phyloP scores from a whole-genome alignment of 2,888 invertebrate genomes.

The Microctonus aethiopoides region DNA sequence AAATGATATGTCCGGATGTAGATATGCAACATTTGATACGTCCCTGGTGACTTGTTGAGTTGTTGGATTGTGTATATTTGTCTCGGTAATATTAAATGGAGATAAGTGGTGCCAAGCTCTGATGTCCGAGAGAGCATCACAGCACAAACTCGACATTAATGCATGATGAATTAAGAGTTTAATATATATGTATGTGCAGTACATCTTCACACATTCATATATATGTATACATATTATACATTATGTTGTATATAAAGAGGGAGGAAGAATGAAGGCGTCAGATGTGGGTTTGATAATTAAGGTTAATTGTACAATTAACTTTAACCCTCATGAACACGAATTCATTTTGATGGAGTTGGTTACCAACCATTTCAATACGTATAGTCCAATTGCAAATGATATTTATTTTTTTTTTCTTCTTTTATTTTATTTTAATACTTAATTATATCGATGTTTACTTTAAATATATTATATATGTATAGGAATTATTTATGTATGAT shows the following conservation, averaged over 20 bases:
- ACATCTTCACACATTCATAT: background rate
- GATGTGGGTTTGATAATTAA: conserved; percentile 44
- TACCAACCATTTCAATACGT: background rate
- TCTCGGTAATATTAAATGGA: background rate
- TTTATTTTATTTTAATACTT: background rate
- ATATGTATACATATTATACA: background rate
- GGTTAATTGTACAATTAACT: conserved; percentile 49
- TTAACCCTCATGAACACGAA: conserved; percentile 18
- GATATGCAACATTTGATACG: conserved; percentile 3
- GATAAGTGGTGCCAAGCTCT: background rate
- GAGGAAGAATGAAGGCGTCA: conserved; percentile 26
- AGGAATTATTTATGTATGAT: background rate
- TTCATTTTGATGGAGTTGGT: conserved; percentile 3
- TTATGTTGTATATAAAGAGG: conserved; percentile 1
- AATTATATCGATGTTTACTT: background rate
- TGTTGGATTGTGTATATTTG: background rate
- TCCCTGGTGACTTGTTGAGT: conserved; percentile 26
- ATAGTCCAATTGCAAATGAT: background rate
- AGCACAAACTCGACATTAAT: background rate
- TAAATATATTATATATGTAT: background rate
- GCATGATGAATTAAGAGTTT: background rate
- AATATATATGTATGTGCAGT: background rate
- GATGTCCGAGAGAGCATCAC: background rate
- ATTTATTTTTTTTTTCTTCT: background rate
- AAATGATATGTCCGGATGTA: background rate